These are phyloP conservation scores for Lepus timidus DNA, from an alignment of 2,113 vertebrate species.

Conservation along the genomic window DNA sequence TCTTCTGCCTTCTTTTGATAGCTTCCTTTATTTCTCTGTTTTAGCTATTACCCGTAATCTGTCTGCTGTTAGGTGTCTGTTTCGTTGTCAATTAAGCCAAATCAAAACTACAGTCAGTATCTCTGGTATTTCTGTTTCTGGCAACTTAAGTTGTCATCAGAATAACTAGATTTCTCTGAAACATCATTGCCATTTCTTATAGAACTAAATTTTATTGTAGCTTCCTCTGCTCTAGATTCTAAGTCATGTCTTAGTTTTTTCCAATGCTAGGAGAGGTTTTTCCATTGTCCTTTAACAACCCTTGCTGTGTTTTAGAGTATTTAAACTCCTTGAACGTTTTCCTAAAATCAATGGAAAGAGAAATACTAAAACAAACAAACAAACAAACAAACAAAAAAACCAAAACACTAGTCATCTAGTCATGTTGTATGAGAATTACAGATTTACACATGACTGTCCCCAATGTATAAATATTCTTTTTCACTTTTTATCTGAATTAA, in stretches of 20 bases:
- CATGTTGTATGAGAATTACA: background rate
- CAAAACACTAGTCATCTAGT: background rate
- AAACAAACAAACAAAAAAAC: background rate
- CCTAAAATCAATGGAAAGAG: background rate
- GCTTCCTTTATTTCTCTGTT: background rate
- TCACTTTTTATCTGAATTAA: background rate
- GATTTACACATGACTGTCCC: background rate
- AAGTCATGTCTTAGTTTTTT: background rate
- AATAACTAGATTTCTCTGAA: background rate
- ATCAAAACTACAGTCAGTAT: background rate
- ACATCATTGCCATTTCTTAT: background rate
- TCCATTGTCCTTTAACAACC: background rate
- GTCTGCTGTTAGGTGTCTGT: background rate
- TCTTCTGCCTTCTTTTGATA: background rate
- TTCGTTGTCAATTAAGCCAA: background rate
- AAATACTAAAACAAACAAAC: background rate
- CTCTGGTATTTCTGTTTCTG: background rate
- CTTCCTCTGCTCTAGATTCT: background rate
- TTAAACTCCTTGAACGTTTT: background rate
- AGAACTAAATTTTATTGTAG: background rate
- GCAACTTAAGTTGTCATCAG: background rate
- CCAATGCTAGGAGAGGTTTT: background rate
- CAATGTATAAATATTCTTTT: background rate
- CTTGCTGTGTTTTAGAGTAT: background rate
- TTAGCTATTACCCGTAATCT: background rate